These are phyloP conservation scores for Ips nitidus DNA, from an alignment of 1,140 invertebrate species.

Conservation along the genomic window DNA sequence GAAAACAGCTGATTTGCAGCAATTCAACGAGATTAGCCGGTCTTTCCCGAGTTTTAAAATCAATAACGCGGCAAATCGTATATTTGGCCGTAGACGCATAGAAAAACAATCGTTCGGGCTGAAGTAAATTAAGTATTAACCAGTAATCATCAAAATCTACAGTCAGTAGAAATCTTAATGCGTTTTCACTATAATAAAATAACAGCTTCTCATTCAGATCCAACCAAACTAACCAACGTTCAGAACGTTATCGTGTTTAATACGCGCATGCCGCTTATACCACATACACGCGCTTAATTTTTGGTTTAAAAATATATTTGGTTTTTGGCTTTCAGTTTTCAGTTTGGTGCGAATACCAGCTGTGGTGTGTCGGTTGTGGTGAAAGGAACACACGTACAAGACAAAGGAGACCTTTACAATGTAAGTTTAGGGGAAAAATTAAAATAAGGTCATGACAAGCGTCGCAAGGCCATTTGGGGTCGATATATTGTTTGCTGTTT, in stretches of 20 bases:
- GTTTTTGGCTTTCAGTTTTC: constrained; percentile 26
- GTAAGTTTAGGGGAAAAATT: constrained; percentile 7
- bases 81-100: too few species aligned
- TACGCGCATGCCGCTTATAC: not conserved
- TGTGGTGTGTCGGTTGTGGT: constrained; percentile 14
- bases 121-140: too few species aligned
- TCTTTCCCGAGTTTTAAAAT: too few species aligned
- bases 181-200: too few species aligned
- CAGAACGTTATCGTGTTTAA: not conserved
- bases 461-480: not conserved
- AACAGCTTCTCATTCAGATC: too few species aligned
- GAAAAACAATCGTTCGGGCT: too few species aligned
- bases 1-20: too few species aligned
- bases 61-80: too few species aligned
- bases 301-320: constrained; percentile 24
- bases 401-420: not conserved
- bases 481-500: not conserved
- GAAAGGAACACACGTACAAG: constrained; percentile 4
- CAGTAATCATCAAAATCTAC: too few species aligned
- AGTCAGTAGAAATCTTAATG: too few species aligned
- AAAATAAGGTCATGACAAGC: not conserved
- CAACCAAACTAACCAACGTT: too few species aligned
- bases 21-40: too few species aligned
- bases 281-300: not conserved
- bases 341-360: constrained; percentile 18